Base-by-base conservation (phyloP, 2,113 vertebrate species). In the Nanorana parkeri region DNA sequence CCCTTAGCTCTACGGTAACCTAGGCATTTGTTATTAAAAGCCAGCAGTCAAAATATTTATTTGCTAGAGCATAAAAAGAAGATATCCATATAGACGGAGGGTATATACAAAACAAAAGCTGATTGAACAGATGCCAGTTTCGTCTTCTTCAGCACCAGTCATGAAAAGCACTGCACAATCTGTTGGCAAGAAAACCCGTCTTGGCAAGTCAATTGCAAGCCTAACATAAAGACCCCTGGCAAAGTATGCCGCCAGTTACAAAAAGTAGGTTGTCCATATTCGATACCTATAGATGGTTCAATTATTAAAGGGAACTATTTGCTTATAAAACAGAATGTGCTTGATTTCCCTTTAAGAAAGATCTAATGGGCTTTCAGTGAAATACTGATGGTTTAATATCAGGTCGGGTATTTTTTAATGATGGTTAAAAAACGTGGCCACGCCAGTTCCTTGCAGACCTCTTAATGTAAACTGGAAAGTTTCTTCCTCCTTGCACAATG, bases 381-480 rank as follows among this genome's bases (percentile, higher is more conserved):
- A 24, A 29, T 19, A 72, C 20, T 58, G n/a, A 68, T 5, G 4
- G 54, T 77, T 75, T 75, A 11, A 61, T 77, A 51, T 23, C 51
- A 56, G 28, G 21, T 68, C 5, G 56, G 51, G 51, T 64, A 55
- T 74, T 72, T 71, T 41, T 63, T 41, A 51, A 54, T 72, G 68
- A 26, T 54, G 15, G 19, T 24, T 68, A 69, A 58, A 79, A 58
- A 58, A 52, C 58, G 32, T 41, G 29, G 69, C 56, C 68, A 66
- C 60, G 79, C 60, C 69, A 81, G n/a, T 47, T 81, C 68, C 71
- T 28, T 63, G 65, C 58, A 73, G 79, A 74, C 20, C 68, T 81
- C 54, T n/a, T 81, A 81, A 81, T 67, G 56, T 75, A 81, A 81
- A 81, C 80, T 81, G 80, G 69, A 81, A 81, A 66, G 71, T 75